Base-by-base conservation (phyloP, 2,888 invertebrate species). In the Bruchidius siliquastri region DNA sequence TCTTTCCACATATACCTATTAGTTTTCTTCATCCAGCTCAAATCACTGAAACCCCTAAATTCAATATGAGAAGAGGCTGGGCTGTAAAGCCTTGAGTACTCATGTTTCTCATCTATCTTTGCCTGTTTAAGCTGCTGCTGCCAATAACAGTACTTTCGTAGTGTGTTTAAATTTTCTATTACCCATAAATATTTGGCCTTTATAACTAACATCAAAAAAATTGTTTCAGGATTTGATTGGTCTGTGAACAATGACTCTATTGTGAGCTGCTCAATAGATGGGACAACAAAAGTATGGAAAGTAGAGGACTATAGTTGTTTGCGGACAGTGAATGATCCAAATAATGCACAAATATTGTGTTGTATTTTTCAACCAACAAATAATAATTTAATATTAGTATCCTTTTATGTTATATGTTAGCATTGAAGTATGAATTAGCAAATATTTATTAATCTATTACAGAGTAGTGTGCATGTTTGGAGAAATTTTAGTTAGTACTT, bases 371-470 rank as follows among this genome's bases (percentile, higher is more conserved):
- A 94, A 83, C 95, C 95, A 0, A 90, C 92, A 70, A 96, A 96
- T 84, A 95, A 95, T 83, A 96, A 96, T 86, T 91, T 95, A 88
- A 91, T 95, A 80, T 91, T 95, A 82, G 93, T 93, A 92, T 92
- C 92, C 91, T 92, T 90, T 49, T 49, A 49, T 49, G 66, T 69
- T 21, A 30, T 22, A 72, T 13, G 26, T 72, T 67, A 20, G 30
- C 70, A 68, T 13, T n/a, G 21, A 21, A 10, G 8, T 21, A 1
- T 68, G 68, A 21, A 21, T 22, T 10, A 20, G 6, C 20, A 67
- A 3, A 67, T 21, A 6, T 68, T 21, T 21, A 18, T 26, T 8
- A 2, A 26, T 26, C 26, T 26, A 26, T 26, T 8, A 26, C 2
- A 26, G 26, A 4, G 26, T 26, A 8, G 26, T 26, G 26, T 26